Percentiles rank a stretch among this genome's conserved stretches.
Evolutionary conservation across 2,888 invertebrate species (phyloP).

Genomic region (Mimas tiliae): DNA sequence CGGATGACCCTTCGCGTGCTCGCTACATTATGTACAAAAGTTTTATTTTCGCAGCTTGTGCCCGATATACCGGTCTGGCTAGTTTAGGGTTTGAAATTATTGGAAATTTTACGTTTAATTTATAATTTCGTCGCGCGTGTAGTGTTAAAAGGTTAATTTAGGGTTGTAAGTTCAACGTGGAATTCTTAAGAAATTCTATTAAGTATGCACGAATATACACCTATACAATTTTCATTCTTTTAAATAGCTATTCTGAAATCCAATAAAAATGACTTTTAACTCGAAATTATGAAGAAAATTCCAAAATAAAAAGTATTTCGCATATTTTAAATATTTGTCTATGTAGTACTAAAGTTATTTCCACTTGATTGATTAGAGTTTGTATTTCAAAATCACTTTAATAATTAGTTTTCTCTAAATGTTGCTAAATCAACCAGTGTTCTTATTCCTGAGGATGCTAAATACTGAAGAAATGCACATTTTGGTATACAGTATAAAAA

Average conservation of each 20-base stretch:
- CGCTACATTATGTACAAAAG: slow-evolving; percentile 73
- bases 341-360: no score
- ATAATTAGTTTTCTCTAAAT: no score
- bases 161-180: slow-evolving; percentile 63
- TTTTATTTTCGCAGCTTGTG: slow-evolving; percentile 80
- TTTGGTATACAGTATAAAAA: no score
- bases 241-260: not conserved
- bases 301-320: no score
- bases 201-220: slow-evolving; percentile 10
- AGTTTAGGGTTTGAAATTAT: slow-evolving; percentile 57
- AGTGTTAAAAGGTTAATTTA: slow-evolving; percentile 68
- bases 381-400: no score
- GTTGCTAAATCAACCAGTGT: no score
- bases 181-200: slow-evolving; percentile 10
- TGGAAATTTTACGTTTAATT: slow-evolving; percentile 82
- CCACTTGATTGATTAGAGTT: no score
- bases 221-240: slow-evolving; percentile 29
- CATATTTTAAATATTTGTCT: no score
- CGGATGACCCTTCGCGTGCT: slow-evolving; percentile 69
- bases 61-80: slow-evolving; percentile 60
- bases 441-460: no score
- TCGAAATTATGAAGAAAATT: no score
- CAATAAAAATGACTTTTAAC: no score
- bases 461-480: no score
- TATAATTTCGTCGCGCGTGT: slow-evolving; percentile 75